These are phyloP conservation scores for Eurystomus gularis DNA, from an alignment of 2,113 vertebrate species.

Conservation along the genomic window DNA sequence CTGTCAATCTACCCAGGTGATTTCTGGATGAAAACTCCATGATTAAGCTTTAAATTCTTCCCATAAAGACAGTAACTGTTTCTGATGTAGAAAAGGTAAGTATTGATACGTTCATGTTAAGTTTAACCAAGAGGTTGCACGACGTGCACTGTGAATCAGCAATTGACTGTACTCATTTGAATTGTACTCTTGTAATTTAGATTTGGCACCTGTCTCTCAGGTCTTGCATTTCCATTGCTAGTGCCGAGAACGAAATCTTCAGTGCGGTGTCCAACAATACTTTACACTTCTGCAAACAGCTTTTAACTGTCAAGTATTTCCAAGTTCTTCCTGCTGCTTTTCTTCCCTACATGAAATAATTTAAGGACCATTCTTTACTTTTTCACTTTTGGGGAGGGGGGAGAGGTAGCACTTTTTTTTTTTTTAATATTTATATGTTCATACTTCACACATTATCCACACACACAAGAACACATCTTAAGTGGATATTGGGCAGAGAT, in stretches of 20 bases:
- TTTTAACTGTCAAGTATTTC: constrained; percentile 36
- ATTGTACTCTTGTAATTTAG: constrained; percentile 39
- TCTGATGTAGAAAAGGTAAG: constrained; percentile 43
- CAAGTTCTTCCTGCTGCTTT: constrained; percentile 17
- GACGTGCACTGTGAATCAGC: neutral
- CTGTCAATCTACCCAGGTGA: neutral
- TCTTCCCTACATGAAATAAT: constrained; percentile 4
- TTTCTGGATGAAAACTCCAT: constrained; percentile 24
- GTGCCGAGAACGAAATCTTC: constrained; percentile 37
- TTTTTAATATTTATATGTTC: neutral
- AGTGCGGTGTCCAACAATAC: neutral
- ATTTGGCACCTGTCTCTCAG: constrained; percentile 35
- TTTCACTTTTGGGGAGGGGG: neutral
- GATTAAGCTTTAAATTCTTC: constrained; percentile 12
- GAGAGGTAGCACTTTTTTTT: neutral
- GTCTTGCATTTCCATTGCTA: constrained; percentile 53
- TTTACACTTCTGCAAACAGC: constrained; percentile 16
- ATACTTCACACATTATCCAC: constrained; percentile 29
- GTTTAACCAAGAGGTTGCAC: neutral
- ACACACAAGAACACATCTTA: neutral
- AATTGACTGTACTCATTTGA: constrained; percentile 28
- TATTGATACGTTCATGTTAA: neutral
- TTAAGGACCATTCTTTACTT: constrained; percentile 15
- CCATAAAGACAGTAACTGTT: constrained; percentile 43
- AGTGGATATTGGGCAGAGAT: neutral